A percentile compares a stretch with the other conserved stretches of the same genome.
Conservation (phyloP, 37 sponge, comb jelly and placozoan genomes). For the Axinella damicornis region DNA sequence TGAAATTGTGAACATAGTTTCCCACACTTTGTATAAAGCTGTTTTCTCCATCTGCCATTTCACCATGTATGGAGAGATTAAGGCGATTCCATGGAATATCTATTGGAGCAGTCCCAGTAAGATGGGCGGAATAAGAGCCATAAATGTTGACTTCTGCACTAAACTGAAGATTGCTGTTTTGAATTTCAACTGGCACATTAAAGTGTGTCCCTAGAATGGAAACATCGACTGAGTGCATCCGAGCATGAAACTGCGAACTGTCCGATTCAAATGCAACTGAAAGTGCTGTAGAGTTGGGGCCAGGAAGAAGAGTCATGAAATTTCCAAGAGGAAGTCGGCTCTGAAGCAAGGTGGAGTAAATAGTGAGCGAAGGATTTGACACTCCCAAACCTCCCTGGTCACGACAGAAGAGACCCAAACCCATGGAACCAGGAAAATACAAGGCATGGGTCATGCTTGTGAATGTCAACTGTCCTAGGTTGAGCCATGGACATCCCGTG, state of each 20-base stretch:
- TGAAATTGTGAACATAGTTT: slow-evolving; percentile 4
- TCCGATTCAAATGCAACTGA: background rate
- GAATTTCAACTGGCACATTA: slow-evolving; percentile 3
- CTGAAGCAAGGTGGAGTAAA: background rate
- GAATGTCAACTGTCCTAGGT: background rate
- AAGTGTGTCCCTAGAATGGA: slow-evolving; percentile 22
- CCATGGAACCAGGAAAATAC: background rate
- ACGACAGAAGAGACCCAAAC: background rate
- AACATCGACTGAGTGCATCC: background rate
- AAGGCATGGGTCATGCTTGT: slow-evolving; percentile 10
- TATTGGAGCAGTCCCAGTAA: background rate
- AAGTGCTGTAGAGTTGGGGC: slow-evolving; percentile 1
- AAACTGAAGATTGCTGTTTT: background rate
- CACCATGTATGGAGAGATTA: background rate
- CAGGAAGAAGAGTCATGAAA: background rate
- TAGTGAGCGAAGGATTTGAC: background rate
- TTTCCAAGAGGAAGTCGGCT: slow-evolving; percentile 13
- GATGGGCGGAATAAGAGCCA: background rate
- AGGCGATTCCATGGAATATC: slow-evolving; percentile 11
- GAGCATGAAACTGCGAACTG: background rate
- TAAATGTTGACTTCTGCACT: background rate
- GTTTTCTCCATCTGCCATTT: slow-evolving; percentile 4
- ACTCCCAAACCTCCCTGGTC: background rate
- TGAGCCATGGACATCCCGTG: background rate
- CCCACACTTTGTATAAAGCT: background rate